phyloP scores from a whole-genome alignment of 2,113 vertebrate species.

The Chauna torquata region DNA sequence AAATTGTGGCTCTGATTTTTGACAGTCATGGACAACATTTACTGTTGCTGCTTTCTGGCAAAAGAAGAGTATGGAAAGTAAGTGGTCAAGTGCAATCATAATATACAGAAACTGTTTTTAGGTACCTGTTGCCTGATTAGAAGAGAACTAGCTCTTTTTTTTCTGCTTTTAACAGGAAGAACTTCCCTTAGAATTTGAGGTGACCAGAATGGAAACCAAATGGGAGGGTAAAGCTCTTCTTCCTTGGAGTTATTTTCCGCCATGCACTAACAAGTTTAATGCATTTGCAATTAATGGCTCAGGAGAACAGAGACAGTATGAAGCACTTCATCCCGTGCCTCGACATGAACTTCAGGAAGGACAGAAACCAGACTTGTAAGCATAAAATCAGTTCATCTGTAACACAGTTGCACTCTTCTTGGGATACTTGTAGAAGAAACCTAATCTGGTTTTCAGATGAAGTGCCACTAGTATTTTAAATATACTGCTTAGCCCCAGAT shows the following conservation, averaged over 20 bases:
- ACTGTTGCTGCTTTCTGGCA: constrained; percentile 87
- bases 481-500: background rate
- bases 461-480: background rate
- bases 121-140: background rate
- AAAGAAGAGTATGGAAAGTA: constrained; percentile 86
- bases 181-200: constrained; percentile 69
- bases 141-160: background rate
- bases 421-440: background rate
- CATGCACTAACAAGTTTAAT: constrained; percentile 73
- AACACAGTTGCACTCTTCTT: background rate
- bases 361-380: constrained; percentile 82
- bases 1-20: constrained; percentile 26
- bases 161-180: constrained; percentile 56
- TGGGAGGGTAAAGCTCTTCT: constrained; percentile 76
- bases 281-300: constrained; percentile 80
- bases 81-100: constrained; percentile 34
- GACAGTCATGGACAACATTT: constrained; percentile 91
- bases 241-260: constrained; percentile 80
- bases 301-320: constrained; percentile 68
- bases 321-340: constrained; percentile 77
- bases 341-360: constrained; percentile 55
- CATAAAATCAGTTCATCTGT: background rate
- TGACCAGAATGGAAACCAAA: constrained; percentile 46
- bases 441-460: background rate
- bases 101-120: background rate